Base-by-base conservation (phyloP, 2,113 vertebrate species). In the Boleophthalmus pectinirostris region DNA sequence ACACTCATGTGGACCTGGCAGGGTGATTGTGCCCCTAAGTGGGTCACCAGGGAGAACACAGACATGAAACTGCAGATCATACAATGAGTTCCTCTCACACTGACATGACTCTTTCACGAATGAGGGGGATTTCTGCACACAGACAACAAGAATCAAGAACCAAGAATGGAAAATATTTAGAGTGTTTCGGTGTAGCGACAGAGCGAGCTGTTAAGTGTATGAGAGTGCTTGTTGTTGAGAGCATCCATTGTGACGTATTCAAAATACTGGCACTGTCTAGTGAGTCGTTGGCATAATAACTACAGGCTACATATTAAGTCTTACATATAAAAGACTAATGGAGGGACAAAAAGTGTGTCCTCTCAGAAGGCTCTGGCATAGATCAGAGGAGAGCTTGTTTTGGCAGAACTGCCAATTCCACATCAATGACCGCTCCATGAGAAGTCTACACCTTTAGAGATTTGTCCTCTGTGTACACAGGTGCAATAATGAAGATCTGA, bases 41-140 rank as follows among this genome's bases (percentile, higher is more conserved):
- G 90, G 92, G 91, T 93, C 92, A 90, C 69, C 57, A 15, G 85
- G 81, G 84, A 85, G 78, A 69, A 85, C 47, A 81, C 85, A 88
- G 47, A 79, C 68, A 86, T 84, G 75, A 90, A 91, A 80, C 70
- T 73, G 80, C 82, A 80, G 69, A 74, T 77, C 67, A 89, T 72
- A 63, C 57, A 78, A 35, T 64, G 46, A 69, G 69, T 77, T 60
- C 46, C 49, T 72, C 71, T 70, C 70, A 54, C 18, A 51, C 68
- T 70, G 57, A 70, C 69, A 80, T 68, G 25, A 54, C 43, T 35
- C 63, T 45, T 38, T 73, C 71, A 71, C 64, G 47, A 69, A 45
- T 72, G 78, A 68, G 75, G 74, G 71, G 70, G 84, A 81, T 70
- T 56, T 66, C 73, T 81, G 68, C 23, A 23, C 25, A 75, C 73